Evolutionary conservation across 2,888 invertebrate species (phyloP).

Genomic region (Macrostomum cliftonense): DNA sequence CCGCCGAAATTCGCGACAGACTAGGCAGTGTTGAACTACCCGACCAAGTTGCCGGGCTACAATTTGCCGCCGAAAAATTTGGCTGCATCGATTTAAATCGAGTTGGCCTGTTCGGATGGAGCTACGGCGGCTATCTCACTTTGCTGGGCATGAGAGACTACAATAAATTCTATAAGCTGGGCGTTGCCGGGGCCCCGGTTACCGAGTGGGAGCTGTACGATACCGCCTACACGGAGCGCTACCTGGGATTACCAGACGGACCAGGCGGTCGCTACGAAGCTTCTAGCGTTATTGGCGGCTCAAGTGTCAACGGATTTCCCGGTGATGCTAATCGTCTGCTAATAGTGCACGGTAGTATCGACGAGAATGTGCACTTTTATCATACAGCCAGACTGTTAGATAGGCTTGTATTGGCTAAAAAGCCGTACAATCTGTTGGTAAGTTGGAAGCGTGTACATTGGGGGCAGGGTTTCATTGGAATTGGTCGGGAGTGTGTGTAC

Average conservation of each 20-base stretch:
- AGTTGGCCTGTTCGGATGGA: slow-evolving; percentile 93
- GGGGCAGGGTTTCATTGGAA: too few relatives aligned
- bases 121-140: slow-evolving; percentile 87
- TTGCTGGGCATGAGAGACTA: slow-evolving; percentile 78
- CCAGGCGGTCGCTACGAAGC: slow-evolving; percentile 55
- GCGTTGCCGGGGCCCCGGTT: slow-evolving; percentile 89
- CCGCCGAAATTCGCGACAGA: slow-evolving; percentile 64
- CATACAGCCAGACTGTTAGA: slow-evolving; percentile 80
- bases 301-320: background rate
- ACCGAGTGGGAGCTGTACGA: slow-evolving; percentile 92
- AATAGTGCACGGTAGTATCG: slow-evolving; percentile 86
- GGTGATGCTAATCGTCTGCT: slow-evolving; percentile 49
- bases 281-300: background rate
- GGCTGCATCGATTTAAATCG: slow-evolving; percentile 74
- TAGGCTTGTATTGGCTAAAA: slow-evolving; percentile 72
- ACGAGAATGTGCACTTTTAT: slow-evolving; percentile 94
- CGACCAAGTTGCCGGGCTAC: slow-evolving; percentile 82
- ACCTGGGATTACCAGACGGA: slow-evolving; percentile 66
- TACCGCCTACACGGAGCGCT: slow-evolving; percentile 92
- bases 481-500: too few relatives aligned
- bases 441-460: too few relatives aligned
- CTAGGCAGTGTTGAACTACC: slow-evolving; percentile 82
- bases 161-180: slow-evolving; percentile 65
- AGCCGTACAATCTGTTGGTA: slow-evolving; percentile 75
- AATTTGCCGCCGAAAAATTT: slow-evolving; percentile 53